A percentile compares a stretch with the other conserved stretches of the same genome.
Evolutionary conservation across 1,140 invertebrate species (phyloP).

Genomic region (Diorhabda elongata): DNA sequence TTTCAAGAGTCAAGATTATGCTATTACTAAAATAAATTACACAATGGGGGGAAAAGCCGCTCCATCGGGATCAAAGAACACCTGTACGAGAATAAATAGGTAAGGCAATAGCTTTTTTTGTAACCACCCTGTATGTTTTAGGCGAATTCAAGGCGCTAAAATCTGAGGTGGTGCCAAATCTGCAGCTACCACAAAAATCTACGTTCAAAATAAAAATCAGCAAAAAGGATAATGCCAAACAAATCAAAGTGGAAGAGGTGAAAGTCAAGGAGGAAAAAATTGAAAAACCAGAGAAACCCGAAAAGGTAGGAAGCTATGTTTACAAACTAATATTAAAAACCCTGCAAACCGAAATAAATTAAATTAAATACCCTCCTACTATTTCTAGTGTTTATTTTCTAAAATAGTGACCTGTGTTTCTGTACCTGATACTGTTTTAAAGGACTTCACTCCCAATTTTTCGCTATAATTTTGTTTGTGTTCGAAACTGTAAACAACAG

Average conservation of each 20-base stretch:
- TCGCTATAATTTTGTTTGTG: no score
- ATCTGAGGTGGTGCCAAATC: conserved; percentile 6
- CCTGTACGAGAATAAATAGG: conserved; percentile 5
- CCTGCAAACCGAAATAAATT: no score
- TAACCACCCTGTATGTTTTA: conserved; percentile 16
- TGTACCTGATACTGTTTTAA: no score
- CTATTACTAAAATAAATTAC: conserved; percentile 13
- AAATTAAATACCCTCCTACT: no score
- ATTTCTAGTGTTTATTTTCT: no score
- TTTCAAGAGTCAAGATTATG: conserved; percentile 10
- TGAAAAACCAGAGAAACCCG: neutral
- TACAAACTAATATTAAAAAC: no score
- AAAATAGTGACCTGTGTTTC: no score
- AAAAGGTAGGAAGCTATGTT: conserved; percentile 3
- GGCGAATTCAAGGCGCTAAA: conserved; percentile 17
- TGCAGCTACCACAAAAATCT: conserved; percentile 15
- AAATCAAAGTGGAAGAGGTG: conserved; percentile 14
- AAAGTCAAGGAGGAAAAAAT: conserved; percentile 14
- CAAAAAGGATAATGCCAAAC: conserved; percentile 16
- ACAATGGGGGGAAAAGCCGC: conserved; percentile 6
- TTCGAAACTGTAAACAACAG: no score
- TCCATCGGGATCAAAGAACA: conserved; percentile 7
- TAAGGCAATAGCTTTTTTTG: neutral
- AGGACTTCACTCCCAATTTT: no score
- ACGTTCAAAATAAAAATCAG: conserved; percentile 16